These are phyloP conservation scores for human (Homo sapiens) DNA, from an alignment of 2,113 vertebrate species.

Conservation along the genomic window DNA sequence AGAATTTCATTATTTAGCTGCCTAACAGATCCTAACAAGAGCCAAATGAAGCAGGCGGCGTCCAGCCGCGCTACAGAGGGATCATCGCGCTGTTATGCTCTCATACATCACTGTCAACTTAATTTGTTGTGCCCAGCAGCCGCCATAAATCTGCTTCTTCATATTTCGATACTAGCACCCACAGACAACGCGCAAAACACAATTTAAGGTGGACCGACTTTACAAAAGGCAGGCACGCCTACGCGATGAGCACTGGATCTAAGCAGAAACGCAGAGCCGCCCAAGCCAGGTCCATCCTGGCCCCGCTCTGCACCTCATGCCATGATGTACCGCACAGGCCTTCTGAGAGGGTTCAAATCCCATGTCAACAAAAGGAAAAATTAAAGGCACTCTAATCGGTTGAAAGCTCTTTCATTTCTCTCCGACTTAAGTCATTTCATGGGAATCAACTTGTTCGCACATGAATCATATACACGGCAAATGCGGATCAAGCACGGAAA, in stretches of 20 bases:
- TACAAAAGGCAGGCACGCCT: constrained; percentile 48
- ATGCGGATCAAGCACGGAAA: not conserved
- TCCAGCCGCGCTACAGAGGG: constrained; percentile 86
- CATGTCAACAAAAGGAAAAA: not conserved
- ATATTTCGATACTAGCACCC: constrained; percentile 89
- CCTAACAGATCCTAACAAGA: constrained; percentile 95
- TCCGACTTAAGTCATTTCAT: constrained; percentile 14
- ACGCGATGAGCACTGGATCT: not conserved
- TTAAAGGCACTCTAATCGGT: not conserved
- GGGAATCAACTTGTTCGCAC: not conserved
- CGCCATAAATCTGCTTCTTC: constrained; percentile 97
- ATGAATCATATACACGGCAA: not conserved
- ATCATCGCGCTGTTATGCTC: constrained; percentile 90
- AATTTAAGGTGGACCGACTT: constrained; percentile 83
- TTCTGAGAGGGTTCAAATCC: not conserved
- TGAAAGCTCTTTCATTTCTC: not conserved
- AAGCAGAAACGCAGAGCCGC: not conserved
- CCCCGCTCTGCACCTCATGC: not conserved
- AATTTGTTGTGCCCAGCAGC: constrained; percentile 97
- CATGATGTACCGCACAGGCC: not conserved
- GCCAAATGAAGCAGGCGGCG: constrained; percentile 90
- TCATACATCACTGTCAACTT: constrained; percentile 98
- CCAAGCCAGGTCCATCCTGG: not conserved
- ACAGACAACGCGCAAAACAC: constrained; percentile 83
- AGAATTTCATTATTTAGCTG: constrained; percentile 93